These are phyloP conservation scores for Chaetogeoica ovagalla DNA, from an alignment of 2,888 invertebrate genomes.

Conservation along the genomic window DNA sequence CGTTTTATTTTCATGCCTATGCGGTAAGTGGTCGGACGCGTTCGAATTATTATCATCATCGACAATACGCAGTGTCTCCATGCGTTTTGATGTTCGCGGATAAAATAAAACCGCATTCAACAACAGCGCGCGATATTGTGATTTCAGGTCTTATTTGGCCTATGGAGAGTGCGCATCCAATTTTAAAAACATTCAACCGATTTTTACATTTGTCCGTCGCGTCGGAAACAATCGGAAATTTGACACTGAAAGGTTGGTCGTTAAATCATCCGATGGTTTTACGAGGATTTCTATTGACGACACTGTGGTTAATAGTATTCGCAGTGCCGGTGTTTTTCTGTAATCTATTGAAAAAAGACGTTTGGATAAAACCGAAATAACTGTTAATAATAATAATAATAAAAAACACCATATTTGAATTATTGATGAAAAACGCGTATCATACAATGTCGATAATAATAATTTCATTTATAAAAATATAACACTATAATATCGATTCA, in stretches of 20 bases:
- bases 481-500: too few species aligned
- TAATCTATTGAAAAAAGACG: slow-evolving; percentile 31
- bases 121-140: too few species aligned
- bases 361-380: slow-evolving; percentile 38
- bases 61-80: too few species aligned
- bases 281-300: slow-evolving; percentile 27
- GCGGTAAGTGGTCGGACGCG: slow-evolving; percentile 18
- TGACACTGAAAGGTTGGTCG: slow-evolving; percentile 44
- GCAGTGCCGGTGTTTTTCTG: slow-evolving; percentile 28
- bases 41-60: too few species aligned
- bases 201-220: slow-evolving; percentile 36
- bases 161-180: slow-evolving; percentile 42
- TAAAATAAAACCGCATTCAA: too few species aligned
- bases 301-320: slow-evolving; percentile 46
- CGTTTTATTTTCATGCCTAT: slow-evolving; percentile 44
- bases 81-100: too few species aligned
- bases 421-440: too few species aligned
- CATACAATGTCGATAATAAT: too few species aligned
- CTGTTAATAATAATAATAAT: neutral
- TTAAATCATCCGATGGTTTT: slow-evolving; percentile 41
- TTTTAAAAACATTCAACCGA: slow-evolving; percentile 22
- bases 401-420: too few species aligned
- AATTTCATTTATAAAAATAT: too few species aligned
- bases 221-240: slow-evolving; percentile 44
- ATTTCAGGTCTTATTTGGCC: slow-evolving; percentile 46